Percentiles rank a stretch among this genome's conserved stretches.
phyloP scores from a whole-genome alignment of 1,140 invertebrate species.

The Zaprionus ghesquierei region DNA sequence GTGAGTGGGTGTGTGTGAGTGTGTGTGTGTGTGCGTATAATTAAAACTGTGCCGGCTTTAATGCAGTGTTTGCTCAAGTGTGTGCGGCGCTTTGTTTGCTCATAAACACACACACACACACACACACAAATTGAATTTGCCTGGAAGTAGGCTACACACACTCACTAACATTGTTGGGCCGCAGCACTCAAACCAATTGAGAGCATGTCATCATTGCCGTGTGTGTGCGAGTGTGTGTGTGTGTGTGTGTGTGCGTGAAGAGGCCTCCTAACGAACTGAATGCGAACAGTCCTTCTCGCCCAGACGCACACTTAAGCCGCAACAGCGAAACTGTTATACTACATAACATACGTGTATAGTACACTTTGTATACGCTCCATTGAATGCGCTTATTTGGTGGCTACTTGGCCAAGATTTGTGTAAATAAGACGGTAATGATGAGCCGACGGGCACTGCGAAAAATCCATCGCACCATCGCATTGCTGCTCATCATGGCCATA shows the following conservation, averaged over 20 bases:
- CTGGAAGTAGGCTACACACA: conserved; percentile 44
- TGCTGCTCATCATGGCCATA: conserved; percentile 1
- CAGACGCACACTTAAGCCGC: conserved; percentile 13
- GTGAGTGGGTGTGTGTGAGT: too few relatives aligned
- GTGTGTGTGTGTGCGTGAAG: too few relatives aligned
- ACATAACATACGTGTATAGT: not conserved
- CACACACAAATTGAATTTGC: conserved; percentile 64
- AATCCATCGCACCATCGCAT: not conserved
- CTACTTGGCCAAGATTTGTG: conserved; percentile 34
- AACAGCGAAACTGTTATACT: conserved; percentile 7
- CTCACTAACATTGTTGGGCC: conserved; percentile 17
- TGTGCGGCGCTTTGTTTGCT: conserved; percentile 43
- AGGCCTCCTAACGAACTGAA: conserved; percentile 17
- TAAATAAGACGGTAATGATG: conserved; percentile 43
- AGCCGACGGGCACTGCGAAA: not conserved
- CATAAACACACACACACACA: conserved; percentile 35
- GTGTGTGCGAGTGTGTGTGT: too few relatives aligned
- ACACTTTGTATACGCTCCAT: not conserved
- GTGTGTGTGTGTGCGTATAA: conserved; percentile 43
- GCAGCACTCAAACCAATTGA: conserved; percentile 47
- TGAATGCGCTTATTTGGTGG: conserved; percentile 42
- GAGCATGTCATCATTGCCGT: conserved; percentile 39
- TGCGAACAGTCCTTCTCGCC: not conserved
- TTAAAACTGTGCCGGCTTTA: conserved; percentile 60
- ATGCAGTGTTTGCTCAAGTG: conserved; percentile 63